Conservation (phyloP, 2,888 invertebrate species). For the Clusia tigrina region DNA sequence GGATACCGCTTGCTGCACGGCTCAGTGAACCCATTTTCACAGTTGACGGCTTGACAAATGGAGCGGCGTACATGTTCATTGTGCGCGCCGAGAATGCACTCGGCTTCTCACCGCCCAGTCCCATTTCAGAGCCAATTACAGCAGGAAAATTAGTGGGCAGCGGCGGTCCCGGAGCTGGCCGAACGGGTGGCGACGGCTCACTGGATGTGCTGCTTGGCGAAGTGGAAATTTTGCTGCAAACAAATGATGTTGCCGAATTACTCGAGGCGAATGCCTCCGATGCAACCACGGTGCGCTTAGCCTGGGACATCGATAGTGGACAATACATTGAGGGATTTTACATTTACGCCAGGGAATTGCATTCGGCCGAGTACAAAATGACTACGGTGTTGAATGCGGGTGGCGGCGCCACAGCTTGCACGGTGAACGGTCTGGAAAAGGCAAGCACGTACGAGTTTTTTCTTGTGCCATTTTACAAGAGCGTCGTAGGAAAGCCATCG, state of each 20-base stretch:
- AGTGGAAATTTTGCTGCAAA: slow-evolving; percentile 74
- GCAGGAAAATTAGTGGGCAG: slow-evolving; percentile 64
- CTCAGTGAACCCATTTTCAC: slow-evolving; percentile 77
- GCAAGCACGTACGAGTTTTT: slow-evolving; percentile 91
- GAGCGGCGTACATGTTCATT: slow-evolving; percentile 86
- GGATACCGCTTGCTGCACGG: slow-evolving; percentile 71
- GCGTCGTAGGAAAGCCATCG: slow-evolving; percentile 86
- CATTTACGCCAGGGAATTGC: slow-evolving; percentile 76
- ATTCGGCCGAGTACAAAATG: slow-evolving; percentile 71
- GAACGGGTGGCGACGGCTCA: slow-evolving; percentile 41
- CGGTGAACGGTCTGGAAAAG: slow-evolving; percentile 80
- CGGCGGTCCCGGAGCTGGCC: slow-evolving; percentile 35
- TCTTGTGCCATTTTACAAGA: slow-evolving; percentile 88
- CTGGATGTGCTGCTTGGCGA: slow-evolving; percentile 66
- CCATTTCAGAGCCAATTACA: slow-evolving; percentile 77
- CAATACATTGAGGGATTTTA: slow-evolving; percentile 84
- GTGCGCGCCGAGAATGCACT: slow-evolving; percentile 89
- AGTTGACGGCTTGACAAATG: slow-evolving; percentile 76
- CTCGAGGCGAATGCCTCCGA: slow-evolving; percentile 83
- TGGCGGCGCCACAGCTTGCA: slow-evolving; percentile 75
- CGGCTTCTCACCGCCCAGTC: slow-evolving; percentile 82
- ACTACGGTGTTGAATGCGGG: slow-evolving; percentile 81
- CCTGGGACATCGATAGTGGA: slow-evolving; percentile 83
- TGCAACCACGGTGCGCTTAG: slow-evolving; percentile 82
- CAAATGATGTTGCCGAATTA: slow-evolving; percentile 79